Conservation (phyloP, 2,888 invertebrate genomes). For the Lucinisca nassula region DNA sequence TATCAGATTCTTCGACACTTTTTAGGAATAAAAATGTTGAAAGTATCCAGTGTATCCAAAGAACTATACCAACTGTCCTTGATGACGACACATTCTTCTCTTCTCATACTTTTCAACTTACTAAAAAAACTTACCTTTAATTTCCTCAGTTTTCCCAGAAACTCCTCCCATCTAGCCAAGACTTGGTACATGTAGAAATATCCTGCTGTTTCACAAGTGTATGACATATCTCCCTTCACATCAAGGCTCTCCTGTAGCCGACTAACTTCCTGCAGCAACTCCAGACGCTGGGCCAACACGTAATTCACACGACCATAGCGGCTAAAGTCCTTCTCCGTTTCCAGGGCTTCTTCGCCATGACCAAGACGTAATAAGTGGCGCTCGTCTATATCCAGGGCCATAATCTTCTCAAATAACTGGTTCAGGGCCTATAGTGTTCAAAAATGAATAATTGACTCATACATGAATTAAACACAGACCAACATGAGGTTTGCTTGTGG, state of each 20-base stretch:
- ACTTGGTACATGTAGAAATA: constrained; percentile 99
- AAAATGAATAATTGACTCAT: too few relatives aligned
- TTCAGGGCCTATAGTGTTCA: constrained; percentile 94
- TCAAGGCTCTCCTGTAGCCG: constrained; percentile 95
- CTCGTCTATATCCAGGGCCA: constrained; percentile 99
- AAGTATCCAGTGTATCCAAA: too few relatives aligned
- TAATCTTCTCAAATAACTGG: constrained; percentile 99
- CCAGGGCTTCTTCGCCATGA: constrained; percentile 99
- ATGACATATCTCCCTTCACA: constrained; percentile 89
- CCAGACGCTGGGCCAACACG: constrained; percentile 97
- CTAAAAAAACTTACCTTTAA: constrained; percentile 77
- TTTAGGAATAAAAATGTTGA: too few relatives aligned
- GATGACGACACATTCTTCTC: too few relatives aligned
- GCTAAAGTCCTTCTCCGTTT: constrained; percentile 99
- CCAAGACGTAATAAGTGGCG: constrained; percentile 98
- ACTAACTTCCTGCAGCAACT: constrained; percentile 95
- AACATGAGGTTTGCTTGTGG: too few relatives aligned
- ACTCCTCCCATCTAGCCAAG: constrained; percentile 97
- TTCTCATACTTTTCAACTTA: too few relatives aligned
- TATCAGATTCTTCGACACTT: too few relatives aligned
- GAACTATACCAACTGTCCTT: too few relatives aligned
- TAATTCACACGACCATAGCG: constrained; percentile 99
- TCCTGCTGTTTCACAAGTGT: constrained; percentile 99
- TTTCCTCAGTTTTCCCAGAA: constrained; percentile 91
- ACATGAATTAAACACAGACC: too few relatives aligned